These are phyloP conservation scores for Sycophila texana DNA, from an alignment of 2,888 invertebrate species.

Conservation along the genomic window DNA sequence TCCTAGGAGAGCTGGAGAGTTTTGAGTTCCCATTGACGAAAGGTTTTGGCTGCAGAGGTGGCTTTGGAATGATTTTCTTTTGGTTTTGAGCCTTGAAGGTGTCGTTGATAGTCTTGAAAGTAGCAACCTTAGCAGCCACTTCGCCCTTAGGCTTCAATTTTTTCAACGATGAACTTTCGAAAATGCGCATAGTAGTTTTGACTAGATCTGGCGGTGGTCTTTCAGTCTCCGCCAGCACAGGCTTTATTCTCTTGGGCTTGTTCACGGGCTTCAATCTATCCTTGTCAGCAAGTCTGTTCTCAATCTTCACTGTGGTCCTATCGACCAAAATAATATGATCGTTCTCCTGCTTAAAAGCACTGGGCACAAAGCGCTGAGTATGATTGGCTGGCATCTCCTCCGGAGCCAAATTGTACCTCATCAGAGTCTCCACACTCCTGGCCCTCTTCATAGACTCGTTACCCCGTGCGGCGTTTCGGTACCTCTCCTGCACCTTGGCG, in stretches of 20 bases:
- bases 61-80: constrained; percentile 76
- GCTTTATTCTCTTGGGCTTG: constrained; percentile 80
- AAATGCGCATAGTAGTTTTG: constrained; percentile 89
- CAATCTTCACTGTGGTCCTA: constrained; percentile 70
- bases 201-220: constrained; percentile 93
- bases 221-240: constrained; percentile 84
- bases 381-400: constrained; percentile 55
- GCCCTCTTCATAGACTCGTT: constrained; percentile 87
- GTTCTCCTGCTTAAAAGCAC: constrained; percentile 70
- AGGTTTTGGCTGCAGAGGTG: constrained; percentile 77
- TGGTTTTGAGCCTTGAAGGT: constrained; percentile 75
- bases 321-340: constrained; percentile 77
- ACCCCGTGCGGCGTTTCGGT: constrained; percentile 78
- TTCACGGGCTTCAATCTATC: constrained; percentile 76
- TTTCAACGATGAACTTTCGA: constrained; percentile 80
- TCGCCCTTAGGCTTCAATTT: constrained; percentile 76
- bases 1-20: constrained; percentile 71
- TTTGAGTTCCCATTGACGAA: constrained; percentile 69
- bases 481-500: constrained; percentile 73
- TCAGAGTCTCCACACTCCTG: constrained; percentile 89
- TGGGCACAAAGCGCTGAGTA: constrained; percentile 40
- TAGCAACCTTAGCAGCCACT: constrained; percentile 82
- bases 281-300: constrained; percentile 69
- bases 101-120: constrained; percentile 81
- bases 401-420: constrained; percentile 79